Evolutionary conservation across 2,113 vertebrate species (phyloP).

Genomic region (Meriones unguiculatus): DNA sequence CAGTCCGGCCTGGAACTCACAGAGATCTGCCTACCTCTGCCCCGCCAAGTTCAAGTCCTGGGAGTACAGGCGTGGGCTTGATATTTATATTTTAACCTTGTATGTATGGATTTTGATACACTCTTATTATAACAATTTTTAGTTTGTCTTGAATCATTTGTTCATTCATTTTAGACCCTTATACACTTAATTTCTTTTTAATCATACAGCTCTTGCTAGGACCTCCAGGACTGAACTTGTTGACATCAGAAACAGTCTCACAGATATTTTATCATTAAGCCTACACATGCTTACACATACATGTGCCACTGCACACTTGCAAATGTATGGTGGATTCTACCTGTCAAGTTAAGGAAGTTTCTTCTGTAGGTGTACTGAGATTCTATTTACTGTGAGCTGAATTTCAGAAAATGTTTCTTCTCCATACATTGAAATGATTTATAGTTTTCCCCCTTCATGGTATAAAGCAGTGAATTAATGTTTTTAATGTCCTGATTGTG

Average conservation of each 20-base stretch:
- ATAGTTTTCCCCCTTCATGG: background rate
- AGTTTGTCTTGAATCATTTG: background rate
- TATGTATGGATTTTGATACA: background rate
- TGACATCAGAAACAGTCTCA: background rate
- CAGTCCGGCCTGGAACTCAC: background rate
- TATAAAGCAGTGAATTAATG: background rate
- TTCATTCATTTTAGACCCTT: background rate
- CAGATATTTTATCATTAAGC: background rate
- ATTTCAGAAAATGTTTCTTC: slow-evolving; percentile 22
- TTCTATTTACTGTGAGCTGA: slow-evolving; percentile 24
- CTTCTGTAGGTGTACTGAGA: slow-evolving; percentile 36
- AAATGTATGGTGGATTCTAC: background rate
- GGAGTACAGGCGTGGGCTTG: background rate
- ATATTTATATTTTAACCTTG: slow-evolving; percentile 53
- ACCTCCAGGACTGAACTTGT: background rate
- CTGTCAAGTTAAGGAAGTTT: slow-evolving; percentile 30
- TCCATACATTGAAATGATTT: background rate
- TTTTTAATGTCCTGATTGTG: slow-evolving; percentile 1
- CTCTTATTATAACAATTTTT: background rate
- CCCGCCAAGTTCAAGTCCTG: background rate
- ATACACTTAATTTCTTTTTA: slow-evolving; percentile 26
- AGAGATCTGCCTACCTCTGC: background rate
- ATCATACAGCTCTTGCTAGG: background rate
- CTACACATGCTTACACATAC: background rate
- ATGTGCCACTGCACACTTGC: background rate